phyloP scores from a whole-genome alignment of 2,113 vertebrate genomes.

The Chaenocephalus aceratus region DNA sequence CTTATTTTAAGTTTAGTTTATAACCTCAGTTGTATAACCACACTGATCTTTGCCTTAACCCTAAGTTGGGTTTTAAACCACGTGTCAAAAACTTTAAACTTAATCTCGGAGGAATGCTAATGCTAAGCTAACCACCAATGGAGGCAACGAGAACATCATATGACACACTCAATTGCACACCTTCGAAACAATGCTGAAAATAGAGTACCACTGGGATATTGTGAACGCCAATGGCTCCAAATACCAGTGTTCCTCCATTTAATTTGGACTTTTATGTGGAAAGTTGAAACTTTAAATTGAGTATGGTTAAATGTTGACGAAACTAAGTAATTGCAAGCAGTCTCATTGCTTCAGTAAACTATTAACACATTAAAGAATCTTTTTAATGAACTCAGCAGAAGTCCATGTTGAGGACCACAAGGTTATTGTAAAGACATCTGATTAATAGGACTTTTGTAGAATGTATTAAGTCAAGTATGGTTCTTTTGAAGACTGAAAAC shows the following conservation, averaged over 20 bases:
- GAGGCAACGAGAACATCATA: background rate
- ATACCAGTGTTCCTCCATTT: constrained; percentile 13
- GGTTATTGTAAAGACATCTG: constrained; percentile 6
- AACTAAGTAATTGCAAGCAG: constrained; percentile 61
- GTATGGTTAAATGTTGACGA: constrained; percentile 53
- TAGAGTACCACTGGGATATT: background rate
- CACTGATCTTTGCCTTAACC: too few relatives aligned
- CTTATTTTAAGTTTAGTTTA: too few relatives aligned
- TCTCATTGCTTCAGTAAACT: constrained; percentile 21
- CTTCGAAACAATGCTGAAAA: too few relatives aligned
- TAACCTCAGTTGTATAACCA: too few relatives aligned
- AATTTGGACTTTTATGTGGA: constrained; percentile 53
- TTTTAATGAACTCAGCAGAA: constrained; percentile 27
- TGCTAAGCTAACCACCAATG: too few relatives aligned
- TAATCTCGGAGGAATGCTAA: too few relatives aligned
- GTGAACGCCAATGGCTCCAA: background rate
- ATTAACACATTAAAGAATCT: constrained; percentile 11
- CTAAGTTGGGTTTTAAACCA: too few relatives aligned
- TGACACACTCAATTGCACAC: background rate
- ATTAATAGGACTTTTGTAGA: background rate
- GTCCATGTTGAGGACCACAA: constrained; percentile 5
- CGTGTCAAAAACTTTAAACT: too few relatives aligned
- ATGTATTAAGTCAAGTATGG: constrained; percentile 11
- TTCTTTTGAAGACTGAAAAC: constrained; percentile 44
- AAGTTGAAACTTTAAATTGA: constrained; percentile 48